phyloP scores from a whole-genome alignment of 92 coral and sea anemone genomes.

The Anthopleura xanthogrammica region DNA sequence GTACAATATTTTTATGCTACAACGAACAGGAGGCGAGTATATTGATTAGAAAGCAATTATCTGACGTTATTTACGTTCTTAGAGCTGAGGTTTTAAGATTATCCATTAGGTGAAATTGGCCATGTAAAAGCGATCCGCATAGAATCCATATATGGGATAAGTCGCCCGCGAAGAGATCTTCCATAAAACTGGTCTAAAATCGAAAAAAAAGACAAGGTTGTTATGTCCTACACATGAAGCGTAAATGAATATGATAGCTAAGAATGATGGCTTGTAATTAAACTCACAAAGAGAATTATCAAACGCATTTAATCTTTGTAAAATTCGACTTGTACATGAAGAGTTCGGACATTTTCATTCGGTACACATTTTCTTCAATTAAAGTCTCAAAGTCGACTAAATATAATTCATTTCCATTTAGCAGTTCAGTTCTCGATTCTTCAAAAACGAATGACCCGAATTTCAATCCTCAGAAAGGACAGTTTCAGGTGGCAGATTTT shows the following conservation, averaged over 20 bases:
- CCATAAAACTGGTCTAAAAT: neutral
- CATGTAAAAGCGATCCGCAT: constrained; percentile 29
- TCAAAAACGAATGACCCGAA: constrained; percentile 9
- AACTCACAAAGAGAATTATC: constrained; percentile 19
- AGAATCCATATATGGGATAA: constrained; percentile 91
- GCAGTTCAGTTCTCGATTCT: neutral
- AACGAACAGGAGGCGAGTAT: constrained; percentile 93
- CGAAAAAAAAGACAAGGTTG: neutral
- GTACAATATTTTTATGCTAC: constrained; percentile 91
- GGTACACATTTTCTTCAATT: neutral
- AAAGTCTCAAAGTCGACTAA: constrained; percentile 5
- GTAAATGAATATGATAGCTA: neutral
- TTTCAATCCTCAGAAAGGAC: neutral
- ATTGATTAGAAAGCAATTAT: constrained; percentile 88
- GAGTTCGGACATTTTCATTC: neutral
- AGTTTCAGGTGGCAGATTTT: constrained; percentile 16
- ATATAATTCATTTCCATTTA: neutral
- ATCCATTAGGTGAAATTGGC: constrained; percentile 55
- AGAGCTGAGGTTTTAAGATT: constrained; percentile 77
- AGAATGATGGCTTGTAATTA: constrained; percentile 14
- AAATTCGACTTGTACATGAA: constrained; percentile 11
- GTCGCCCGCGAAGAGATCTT: constrained; percentile 14
- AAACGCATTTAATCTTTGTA: constrained; percentile 6
- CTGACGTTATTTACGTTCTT: constrained; percentile 80
- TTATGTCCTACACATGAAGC: neutral